Evolutionary conservation across 2,797 vertebrate genomes (phyloP), one percentile per base, ranked within the genome.

Genomic region (Megalops cyprinoides): DNA sequence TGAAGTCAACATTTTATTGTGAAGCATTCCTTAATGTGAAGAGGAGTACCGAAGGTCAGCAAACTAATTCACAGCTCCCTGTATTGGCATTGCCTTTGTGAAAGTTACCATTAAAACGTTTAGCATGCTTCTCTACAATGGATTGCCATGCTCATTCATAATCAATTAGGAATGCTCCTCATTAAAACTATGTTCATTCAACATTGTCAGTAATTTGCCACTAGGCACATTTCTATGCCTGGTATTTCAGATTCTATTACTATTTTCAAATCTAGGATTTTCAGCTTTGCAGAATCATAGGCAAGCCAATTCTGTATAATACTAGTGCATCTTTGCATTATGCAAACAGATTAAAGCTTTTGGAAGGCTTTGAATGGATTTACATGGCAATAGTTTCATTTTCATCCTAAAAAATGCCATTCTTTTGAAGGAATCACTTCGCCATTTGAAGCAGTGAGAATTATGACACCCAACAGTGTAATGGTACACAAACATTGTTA

Each of bases 11-110:
- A 65, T 65, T 65, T 34, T 60, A 25, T 4, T 60, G 56, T 9
- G 25, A 60, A 28, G 56, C 56, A 60, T 60, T 60, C 12, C 23
- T 60, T 60, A 65, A 65, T 65, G 60, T 65, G 55, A 58, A n/a
- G n/a, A 65, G 28, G 31, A 65, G 10, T 2, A 14, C 14, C 2
- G 15, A 9, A 14, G 51, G 51, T 53, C 51, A 53, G 51, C 14
- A 18, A 53, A 15, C 51, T 53, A 53, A 53, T 53, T 53, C 51
- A 18, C 51, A 18, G 18, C 12, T 65, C 8, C 34, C 9, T 65
- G 31, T 14, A 4, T 31, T 28, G 12, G 34, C 18, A 42, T 42
- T 42, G 37, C 65, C 37, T 69, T 23, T 42, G 65, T 39, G 7
- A 15, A 69, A 23, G 65, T 42, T 39, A 20, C 15, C 14, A 67